Conservation (phyloP, 2,113 vertebrate species). For the Oplegnathus fasciatus region DNA sequence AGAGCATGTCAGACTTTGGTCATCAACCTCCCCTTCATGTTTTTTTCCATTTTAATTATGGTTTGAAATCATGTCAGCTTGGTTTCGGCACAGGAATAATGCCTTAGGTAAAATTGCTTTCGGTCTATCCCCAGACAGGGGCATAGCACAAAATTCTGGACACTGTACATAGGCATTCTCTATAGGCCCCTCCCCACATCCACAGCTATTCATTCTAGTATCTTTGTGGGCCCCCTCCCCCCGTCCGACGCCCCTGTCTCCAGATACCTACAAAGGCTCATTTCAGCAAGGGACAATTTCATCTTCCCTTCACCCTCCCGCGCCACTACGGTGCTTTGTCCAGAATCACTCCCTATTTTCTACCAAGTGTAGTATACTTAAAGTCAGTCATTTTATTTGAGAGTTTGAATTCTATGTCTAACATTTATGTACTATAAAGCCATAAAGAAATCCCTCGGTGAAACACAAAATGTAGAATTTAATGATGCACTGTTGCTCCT, state of each 20-base stretch:
- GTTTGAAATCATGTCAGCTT: constrained; percentile 40
- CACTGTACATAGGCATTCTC: too few species aligned
- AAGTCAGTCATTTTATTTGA: constrained; percentile 16
- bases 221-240: too few species aligned
- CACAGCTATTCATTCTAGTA: too few species aligned
- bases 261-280: constrained; percentile 30
- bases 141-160: too few species aligned
- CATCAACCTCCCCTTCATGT: constrained; percentile 17
- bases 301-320: constrained; percentile 8
- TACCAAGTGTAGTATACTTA: constrained; percentile 4
- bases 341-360: background rate
- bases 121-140: too few species aligned
- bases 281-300: constrained; percentile 54
- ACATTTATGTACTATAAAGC: constrained; percentile 12
- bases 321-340: background rate
- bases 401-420: background rate
- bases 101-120: constrained; percentile 50
- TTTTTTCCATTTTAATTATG: constrained; percentile 64
- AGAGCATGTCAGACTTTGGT: constrained; percentile 14
- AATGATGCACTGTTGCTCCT: background rate
- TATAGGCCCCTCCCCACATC: too few species aligned
- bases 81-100: constrained; percentile 31
- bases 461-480: background rate
- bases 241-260: too few species aligned
- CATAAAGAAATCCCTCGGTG: background rate